phyloP scores from a whole-genome alignment of 2,797 vertebrate genomes.

The Poecilia wingei region DNA sequence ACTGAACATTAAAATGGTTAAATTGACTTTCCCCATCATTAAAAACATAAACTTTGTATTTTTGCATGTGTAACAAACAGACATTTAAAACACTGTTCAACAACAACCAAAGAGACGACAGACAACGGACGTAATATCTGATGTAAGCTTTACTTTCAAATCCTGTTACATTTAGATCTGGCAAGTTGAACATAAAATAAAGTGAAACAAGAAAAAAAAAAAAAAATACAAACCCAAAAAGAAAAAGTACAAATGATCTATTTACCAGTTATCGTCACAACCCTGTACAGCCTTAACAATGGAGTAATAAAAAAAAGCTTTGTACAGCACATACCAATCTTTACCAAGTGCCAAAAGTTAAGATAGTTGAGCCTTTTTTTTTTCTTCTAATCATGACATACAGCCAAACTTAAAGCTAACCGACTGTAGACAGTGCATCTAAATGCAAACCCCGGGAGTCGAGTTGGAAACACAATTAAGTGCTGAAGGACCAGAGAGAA shows the following conservation, averaged over 20 bases:
- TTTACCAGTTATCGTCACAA: constrained; percentile 99
- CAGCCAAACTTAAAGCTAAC: constrained; percentile 82
- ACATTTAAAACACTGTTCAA: neutral
- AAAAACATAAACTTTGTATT: neutral
- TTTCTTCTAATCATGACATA: constrained; percentile 82
- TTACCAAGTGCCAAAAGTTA: constrained; percentile 86
- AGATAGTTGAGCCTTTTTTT: constrained; percentile 76
- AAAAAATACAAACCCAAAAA: constrained; percentile 76
- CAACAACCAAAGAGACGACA: constrained; percentile 39
- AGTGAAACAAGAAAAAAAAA: constrained; percentile 75
- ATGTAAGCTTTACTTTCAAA: constrained; percentile 99
- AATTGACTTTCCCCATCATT: neutral
- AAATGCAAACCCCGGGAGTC: constrained; percentile 79
- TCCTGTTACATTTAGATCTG: constrained; percentile 99
- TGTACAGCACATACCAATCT: constrained; percentile 96
- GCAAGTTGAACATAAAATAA: constrained; percentile 97
- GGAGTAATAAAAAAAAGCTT: constrained; percentile 96
- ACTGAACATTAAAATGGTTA: neutral
- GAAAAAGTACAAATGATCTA: constrained; percentile 85
- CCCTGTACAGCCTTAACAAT: constrained; percentile 98
- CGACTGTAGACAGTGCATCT: constrained; percentile 84
- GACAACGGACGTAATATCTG: constrained; percentile 79
- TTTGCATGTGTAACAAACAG: neutral
- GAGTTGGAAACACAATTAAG: constrained; percentile 73
- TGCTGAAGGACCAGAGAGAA: constrained; percentile 72